Conservation (phyloP, 2,888 invertebrate species). For the Ophion ventricosus region DNA sequence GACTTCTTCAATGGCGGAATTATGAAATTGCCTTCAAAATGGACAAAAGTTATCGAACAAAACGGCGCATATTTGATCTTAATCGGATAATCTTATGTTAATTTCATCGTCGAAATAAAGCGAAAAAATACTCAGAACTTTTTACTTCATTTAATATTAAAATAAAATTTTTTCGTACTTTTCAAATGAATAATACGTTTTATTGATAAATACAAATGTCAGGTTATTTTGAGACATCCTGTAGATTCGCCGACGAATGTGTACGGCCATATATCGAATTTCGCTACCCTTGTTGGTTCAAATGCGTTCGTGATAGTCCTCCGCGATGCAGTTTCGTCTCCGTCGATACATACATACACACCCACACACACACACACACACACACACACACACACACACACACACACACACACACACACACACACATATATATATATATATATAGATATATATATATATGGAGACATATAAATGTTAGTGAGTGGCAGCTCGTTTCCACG, state of each 20-base stretch:
- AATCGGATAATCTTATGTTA: no score
- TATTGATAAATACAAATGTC: no score
- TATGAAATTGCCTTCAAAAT: no score
- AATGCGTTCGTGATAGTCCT: conserved; percentile 29
- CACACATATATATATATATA: neutral
- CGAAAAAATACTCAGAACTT: no score
- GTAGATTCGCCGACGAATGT: conserved; percentile 17
- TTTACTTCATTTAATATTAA: no score
- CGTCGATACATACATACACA: conserved; percentile 1
- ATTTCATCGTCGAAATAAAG: no score
- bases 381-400: conserved; percentile 16
- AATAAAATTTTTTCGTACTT: no score
- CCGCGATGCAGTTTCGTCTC: conserved; percentile 29
- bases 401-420: conserved; percentile 4
- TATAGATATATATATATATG: conserved; percentile 15
- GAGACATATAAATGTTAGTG: conserved; percentile 45
- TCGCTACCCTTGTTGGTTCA: conserved; percentile 35
- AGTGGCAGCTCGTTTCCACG: conserved; percentile 62
- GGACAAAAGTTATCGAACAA: no score
- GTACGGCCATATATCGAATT: conserved; percentile 31
- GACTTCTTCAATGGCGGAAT: no score
- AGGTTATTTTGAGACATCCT: no score
- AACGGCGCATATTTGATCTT: no score
- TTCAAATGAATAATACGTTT: no score
- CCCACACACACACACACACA: conserved; percentile 5